Conservation (phyloP, 2,113 vertebrate genomes). For the Prionailurus viverrinus region DNA sequence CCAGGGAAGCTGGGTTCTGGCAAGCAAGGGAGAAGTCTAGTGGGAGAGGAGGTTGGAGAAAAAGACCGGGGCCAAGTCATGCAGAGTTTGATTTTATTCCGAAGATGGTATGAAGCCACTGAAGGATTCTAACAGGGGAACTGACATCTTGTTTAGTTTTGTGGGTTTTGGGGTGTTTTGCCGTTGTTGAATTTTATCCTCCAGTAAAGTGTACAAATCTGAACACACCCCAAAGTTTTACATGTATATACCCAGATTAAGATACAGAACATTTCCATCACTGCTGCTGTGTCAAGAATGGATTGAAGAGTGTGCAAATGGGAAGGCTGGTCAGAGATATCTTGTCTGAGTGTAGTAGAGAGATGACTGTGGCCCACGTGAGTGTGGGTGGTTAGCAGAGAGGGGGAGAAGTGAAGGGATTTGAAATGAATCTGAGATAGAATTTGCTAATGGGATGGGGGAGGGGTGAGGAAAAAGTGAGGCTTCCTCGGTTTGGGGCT, state of each 20-base stretch:
- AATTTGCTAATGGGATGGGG: neutral
- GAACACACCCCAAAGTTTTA: neutral
- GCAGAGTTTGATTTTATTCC: neutral
- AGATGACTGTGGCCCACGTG: neutral
- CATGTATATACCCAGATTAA: neutral
- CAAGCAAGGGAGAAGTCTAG: neutral
- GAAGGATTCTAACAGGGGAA: neutral
- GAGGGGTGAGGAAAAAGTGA: neutral
- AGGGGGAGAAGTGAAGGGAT: neutral
- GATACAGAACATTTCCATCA: neutral
- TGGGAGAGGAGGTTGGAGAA: neutral
- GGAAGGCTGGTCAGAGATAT: neutral
- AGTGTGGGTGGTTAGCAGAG: neutral
- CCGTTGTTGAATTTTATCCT: neutral
- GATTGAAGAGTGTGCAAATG: neutral
- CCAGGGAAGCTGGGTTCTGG: neutral
- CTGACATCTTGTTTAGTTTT: neutral
- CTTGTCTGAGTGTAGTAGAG: neutral
- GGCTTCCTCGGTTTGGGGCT: too few species aligned
- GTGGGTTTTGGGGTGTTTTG: neutral
- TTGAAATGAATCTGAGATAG: neutral
- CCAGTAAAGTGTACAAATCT: neutral
- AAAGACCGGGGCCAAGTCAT: neutral
- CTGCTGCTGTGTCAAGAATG: neutral
- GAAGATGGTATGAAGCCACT: neutral